These are phyloP conservation scores for Tachina fera DNA, from an alignment of 2,888 invertebrate species.

Conservation along the genomic window DNA sequence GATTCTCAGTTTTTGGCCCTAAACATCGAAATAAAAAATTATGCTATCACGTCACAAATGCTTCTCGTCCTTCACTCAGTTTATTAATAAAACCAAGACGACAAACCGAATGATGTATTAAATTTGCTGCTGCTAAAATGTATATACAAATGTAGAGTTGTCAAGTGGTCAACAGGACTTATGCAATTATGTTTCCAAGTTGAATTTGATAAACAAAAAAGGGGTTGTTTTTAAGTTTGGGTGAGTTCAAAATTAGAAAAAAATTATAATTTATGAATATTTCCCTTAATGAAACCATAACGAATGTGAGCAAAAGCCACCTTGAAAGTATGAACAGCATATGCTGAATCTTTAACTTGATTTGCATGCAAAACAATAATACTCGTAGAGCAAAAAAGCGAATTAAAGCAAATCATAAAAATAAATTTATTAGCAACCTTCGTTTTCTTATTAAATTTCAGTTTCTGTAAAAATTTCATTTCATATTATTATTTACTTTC, in stretches of 20 bases:
- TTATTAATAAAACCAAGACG: not conserved
- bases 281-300: constrained; percentile 22
- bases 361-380: not conserved
- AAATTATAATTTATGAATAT: constrained; percentile 9
- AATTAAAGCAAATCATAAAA: not conserved
- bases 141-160: constrained; percentile 10
- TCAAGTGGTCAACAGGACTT: constrained; percentile 49
- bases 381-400: not conserved
- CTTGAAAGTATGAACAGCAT: constrained; percentile 20
- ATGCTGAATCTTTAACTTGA: constrained; percentile 3
- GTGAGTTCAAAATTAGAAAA: not conserved
- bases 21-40: too few species aligned
- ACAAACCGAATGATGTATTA: not conserved
- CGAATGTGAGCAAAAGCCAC: constrained; percentile 12
- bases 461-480: not conserved
- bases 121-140: not conserved
- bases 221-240: not conserved
- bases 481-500: not conserved
- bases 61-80: not conserved
- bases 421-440: not conserved
- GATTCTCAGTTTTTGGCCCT: too few species aligned
- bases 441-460: not conserved
- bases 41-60: too few species aligned
- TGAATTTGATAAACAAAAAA: constrained; percentile 4
- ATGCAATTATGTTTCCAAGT: constrained; percentile 16